Evolutionary conservation across 2,797 vertebrate species (phyloP), one percentile per base, ranked within the genome.

Genomic region (Aplochiton taeniatus): DNA sequence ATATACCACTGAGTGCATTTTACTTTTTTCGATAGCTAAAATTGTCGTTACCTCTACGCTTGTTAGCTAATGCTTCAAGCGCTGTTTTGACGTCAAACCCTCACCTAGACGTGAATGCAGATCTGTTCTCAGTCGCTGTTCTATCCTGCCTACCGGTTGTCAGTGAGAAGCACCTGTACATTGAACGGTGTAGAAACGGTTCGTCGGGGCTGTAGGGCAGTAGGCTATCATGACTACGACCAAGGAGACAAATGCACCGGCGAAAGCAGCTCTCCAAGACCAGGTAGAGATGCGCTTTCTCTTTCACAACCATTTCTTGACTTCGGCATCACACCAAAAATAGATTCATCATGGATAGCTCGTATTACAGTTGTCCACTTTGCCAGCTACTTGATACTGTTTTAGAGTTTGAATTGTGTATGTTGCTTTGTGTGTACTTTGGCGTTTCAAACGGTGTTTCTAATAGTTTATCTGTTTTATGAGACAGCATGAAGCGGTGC

Each of bases 141-240:
- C 56, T 61, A 61, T 49, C 19, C 59, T 17, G 65, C 48, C 65
- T 67, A 31, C 59, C 16, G 44, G 44, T 68, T 56, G 45, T 44
- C 41, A 47, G 44, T 58, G 47, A 62, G 18, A 58, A 41, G 66
- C 68, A 74, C 73, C 50, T 61, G 61, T 18, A 47, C 68, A 42
- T 57, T 72, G 58, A 64, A 55, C 60, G 73, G 70, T 60, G 79
- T 68, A 74, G 72, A 76, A 58, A 20, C 75, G 66, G 72, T 74
- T 81, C 68, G 58, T 66, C 68, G 53, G 58, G 50, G 73, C 78
- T 31, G 20, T 54, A 17, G 60, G 10, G 42, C 48, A 70, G 77
- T 82, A 76, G 87, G 88, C 82, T 85, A 93, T 76, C 92, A 98
- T 98, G 96, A 98, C 96, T 82, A 97, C 96, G 54, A 93, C 94